phyloP scores from a whole-genome alignment of 2,797 vertebrate genomes.

The Anguilla marmorata region DNA sequence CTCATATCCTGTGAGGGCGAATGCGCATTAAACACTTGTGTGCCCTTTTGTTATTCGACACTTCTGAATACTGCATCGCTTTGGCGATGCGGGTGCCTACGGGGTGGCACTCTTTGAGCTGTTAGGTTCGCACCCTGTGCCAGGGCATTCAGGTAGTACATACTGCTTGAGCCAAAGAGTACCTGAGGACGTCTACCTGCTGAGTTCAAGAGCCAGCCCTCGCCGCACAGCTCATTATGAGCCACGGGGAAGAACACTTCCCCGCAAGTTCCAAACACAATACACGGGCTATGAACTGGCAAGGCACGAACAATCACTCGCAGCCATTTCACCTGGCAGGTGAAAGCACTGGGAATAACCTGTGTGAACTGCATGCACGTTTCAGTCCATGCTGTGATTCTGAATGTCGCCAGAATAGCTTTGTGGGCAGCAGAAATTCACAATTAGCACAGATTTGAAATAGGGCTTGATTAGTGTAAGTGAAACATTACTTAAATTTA shows the following conservation, averaged over 20 bases:
- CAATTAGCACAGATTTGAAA: too few relatives aligned
- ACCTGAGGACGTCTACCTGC: not conserved
- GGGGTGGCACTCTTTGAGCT: not conserved
- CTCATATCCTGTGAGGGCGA: not conserved
- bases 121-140: not conserved
- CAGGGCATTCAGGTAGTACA: not conserved
- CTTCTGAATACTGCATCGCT: not conserved
- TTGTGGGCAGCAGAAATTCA: not conserved
- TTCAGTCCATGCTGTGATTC: not conserved
- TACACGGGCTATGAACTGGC: not conserved
- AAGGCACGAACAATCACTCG: not conserved
- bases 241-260: not conserved
- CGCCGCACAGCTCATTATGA: not conserved
- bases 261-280: not conserved
- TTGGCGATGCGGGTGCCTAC: not conserved
- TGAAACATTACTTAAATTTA: too few relatives aligned
- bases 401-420: not conserved
- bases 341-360: not conserved
- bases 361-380: not conserved
- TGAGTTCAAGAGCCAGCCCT: not conserved
- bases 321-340: not conserved
- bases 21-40: not conserved
- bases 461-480: too few relatives aligned
- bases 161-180: not conserved
- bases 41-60: not conserved